Evolutionary conservation across 2,888 invertebrate genomes (phyloP), one percentile per base, ranked within the genome.

Genomic region (Nomada ruficornis): DNA sequence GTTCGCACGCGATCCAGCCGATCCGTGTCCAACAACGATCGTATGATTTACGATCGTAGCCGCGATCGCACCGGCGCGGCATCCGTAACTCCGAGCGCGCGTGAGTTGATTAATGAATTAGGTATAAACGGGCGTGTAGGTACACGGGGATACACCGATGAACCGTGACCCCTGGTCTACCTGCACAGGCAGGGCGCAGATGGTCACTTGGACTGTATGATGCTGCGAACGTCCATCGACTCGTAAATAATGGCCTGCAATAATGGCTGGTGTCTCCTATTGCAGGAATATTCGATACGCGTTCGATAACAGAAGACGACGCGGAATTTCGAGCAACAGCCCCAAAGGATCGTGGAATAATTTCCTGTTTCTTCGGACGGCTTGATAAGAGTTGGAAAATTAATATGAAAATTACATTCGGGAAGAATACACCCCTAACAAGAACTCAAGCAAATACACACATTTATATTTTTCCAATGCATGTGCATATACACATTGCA

Each of bases 101-200:
- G 36, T 44, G 47, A 15, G 65, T 74, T 82, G 82, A 80, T 82
- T 80, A 82, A 82, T 82, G 80, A 82, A 82, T 80, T 80, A 80
- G 67, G 65, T 67, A 29, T 15, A 67, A 50, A 59, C 18, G 50
- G 29, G 1, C 47, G 20, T 13, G 44, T 50, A 29, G 3, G 18
- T 36, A 54, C 59, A 52, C 68, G 59, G 13, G 70, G 23, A 52
- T 59, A 26, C 73, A 7, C 59, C 80, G 73, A 82, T 80, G 82
- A 75, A 80, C 82, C 80, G 55, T 82, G 80, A 80, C 80, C 74
- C 23, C 47, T 5, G 15, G 65, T 26, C 44, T n/a, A 13, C 29
- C 42, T 10, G 23, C 20, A 18, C 57, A 1, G 26, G 29, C 20
- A 11, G 18, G n/a, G 13, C 67, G 29, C 80, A 70, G 80, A 70